Percentiles rank a stretch among this genome's conserved stretches.
phyloP scores from a whole-genome alignment of 2,113 vertebrate genomes.

The Pithys albifrons region DNA sequence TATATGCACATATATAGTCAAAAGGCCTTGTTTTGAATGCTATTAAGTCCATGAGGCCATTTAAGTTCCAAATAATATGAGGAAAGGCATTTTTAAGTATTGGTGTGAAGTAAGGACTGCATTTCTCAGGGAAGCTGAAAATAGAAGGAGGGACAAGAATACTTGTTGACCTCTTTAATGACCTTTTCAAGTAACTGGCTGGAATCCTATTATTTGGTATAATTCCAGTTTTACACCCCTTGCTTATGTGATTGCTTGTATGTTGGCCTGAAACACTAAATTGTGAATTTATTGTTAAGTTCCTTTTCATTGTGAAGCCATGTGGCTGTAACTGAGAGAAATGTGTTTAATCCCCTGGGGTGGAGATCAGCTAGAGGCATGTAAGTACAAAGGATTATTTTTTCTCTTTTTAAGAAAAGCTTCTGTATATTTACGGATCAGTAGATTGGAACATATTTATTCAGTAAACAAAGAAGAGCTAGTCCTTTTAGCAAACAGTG shows the following conservation, averaged over 20 bases:
- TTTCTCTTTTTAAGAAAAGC: background rate
- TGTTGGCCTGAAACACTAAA: background rate
- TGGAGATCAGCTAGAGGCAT: background rate
- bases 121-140: background rate
- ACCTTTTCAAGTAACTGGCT: background rate
- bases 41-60: background rate
- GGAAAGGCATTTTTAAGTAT: background rate
- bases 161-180: background rate
- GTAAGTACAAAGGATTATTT: conserved; percentile 39
- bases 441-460: conserved; percentile 18
- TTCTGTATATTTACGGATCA: conserved; percentile 14
- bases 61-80: background rate
- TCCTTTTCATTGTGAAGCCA: background rate
- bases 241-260: background rate
- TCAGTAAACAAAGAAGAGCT: background rate
- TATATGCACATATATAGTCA: background rate
- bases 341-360: background rate
- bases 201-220: background rate
- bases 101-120: background rate
- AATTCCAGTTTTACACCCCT: background rate
- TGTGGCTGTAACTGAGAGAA: background rate
- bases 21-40: background rate
- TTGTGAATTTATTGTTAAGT: background rate
- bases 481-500: background rate
- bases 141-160: background rate